phyloP scores from a whole-genome alignment of 92 coral and sea anemone species.

The Palythoa grandiflora region DNA sequence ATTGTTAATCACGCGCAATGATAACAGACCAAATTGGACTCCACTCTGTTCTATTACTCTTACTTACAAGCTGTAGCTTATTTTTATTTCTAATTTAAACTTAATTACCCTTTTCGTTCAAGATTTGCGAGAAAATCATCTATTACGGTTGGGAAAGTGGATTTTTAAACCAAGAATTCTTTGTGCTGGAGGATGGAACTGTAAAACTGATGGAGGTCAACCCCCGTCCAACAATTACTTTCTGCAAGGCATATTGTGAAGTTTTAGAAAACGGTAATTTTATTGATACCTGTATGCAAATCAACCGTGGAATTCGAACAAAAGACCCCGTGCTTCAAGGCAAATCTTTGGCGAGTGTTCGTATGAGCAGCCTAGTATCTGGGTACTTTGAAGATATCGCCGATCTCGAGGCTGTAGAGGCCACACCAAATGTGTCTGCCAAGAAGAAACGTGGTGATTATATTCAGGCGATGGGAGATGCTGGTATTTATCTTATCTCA shows the following conservation, averaged over 20 bases:
- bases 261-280: neutral
- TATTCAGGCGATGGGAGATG: neutral
- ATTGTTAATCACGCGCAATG: too few relatives aligned
- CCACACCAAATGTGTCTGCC: neutral
- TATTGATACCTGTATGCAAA: constrained; percentile 6
- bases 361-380: neutral
- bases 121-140: neutral
- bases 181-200: neutral
- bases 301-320: neutral
- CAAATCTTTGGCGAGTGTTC: neutral
- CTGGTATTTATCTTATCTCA: neutral
- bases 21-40: too few relatives aligned
- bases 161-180: neutral
- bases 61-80: too few relatives aligned
- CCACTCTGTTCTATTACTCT: too few relatives aligned
- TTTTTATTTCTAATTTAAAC: too few relatives aligned
- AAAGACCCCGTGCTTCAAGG: neutral
- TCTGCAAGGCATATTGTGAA: constrained; percentile 16
- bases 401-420: neutral
- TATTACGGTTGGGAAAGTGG: constrained; percentile 1
- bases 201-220: neutral
- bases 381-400: neutral
- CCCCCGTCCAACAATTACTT: constrained; percentile 3
- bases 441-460: neutral
- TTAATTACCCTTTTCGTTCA: too few relatives aligned